These are phyloP conservation scores for Solea solea DNA, from an alignment of 2,113 vertebrate species.

Conservation along the genomic window DNA sequence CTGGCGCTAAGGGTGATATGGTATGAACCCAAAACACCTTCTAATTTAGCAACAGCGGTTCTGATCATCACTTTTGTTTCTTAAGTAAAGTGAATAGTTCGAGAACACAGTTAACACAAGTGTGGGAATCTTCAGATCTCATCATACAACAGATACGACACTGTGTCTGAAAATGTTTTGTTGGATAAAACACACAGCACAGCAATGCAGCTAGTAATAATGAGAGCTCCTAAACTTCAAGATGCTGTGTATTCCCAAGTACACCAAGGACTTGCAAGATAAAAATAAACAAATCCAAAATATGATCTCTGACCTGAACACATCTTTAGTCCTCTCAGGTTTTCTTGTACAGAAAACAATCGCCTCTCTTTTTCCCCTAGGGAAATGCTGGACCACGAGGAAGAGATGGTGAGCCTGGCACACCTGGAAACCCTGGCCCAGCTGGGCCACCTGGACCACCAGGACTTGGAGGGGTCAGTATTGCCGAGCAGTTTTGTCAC, in stretches of 20 bases:
- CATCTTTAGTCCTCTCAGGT: neutral
- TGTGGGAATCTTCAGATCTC: neutral
- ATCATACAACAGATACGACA: neutral
- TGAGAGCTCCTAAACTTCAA: too few relatives aligned
- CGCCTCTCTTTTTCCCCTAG: conserved; percentile 68
- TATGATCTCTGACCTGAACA: conserved; percentile 16
- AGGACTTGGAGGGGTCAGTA: conserved; percentile 90
- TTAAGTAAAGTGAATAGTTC: neutral
- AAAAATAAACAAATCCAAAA: neutral
- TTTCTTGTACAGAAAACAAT: neutral
- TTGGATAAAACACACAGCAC: too few relatives aligned
- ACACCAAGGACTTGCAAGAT: neutral
- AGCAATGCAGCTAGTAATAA: too few relatives aligned
- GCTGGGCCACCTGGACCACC: conserved; percentile 85
- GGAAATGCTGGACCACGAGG: conserved; percentile 88
- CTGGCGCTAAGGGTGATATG: conserved; percentile 89
- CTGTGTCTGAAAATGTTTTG: too few relatives aligned
- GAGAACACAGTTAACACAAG: neutral
- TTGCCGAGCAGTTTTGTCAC: neutral
- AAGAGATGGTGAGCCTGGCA: conserved; percentile 94
- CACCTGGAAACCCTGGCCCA: conserved; percentile 89
- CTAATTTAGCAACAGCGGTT: neutral
- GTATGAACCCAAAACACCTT: conserved; percentile 71
- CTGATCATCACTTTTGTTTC: neutral
- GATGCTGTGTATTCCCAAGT: too few relatives aligned